Base-by-base conservation (phyloP, 2,888 invertebrate genomes). In the Ryuthela nishihirai region DNA sequence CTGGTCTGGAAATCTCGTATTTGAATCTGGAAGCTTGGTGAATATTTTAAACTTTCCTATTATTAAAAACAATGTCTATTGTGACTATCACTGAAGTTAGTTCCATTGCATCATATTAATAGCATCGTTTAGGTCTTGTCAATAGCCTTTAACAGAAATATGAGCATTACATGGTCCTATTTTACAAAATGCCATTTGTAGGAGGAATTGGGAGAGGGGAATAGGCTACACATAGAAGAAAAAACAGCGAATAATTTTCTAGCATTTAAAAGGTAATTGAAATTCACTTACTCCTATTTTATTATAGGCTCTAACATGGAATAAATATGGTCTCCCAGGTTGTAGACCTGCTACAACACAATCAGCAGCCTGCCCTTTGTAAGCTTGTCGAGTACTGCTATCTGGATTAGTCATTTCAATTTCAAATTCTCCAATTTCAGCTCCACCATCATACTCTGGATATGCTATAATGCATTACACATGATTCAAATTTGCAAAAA, bases 291-390 rank as follows among this genome's bases (percentile, higher is more conserved):
- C 78, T 66, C 90, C 91, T 64, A 87, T 83, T 72, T 85, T 81
- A 76, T 91, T 91, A 71, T 82, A 80, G 47, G 89, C 88, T 66
- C 86, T 79, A 54, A 88, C 85, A 75, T 82, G 82, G 68, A 86
- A 83, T 63, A 82, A 78, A 75, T 92, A 92, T 41, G 80, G 78
- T 67, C 82, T 79, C 39, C 92, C 91, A 17, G 92, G 90, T 62
- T 78, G 75, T 60, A 92, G 79, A 63, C 87, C 84, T 46, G 84
- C 83, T 48, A 89, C 83, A 50, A 82, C 79, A 73, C 87, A 88
- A 72, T 88, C 88, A 54, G 80, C 77, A 67, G 85, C 86, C 66
- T 81, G 81, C 54, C 87, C 89, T 69, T 81, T 80, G 75, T 88
- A 85, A 40, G 85, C 82, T 69, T 80, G 79, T 65, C 82, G 78